Base-by-base conservation (phyloP, 2,888 invertebrate genomes). In the Hypercompe scribonia region DNA sequence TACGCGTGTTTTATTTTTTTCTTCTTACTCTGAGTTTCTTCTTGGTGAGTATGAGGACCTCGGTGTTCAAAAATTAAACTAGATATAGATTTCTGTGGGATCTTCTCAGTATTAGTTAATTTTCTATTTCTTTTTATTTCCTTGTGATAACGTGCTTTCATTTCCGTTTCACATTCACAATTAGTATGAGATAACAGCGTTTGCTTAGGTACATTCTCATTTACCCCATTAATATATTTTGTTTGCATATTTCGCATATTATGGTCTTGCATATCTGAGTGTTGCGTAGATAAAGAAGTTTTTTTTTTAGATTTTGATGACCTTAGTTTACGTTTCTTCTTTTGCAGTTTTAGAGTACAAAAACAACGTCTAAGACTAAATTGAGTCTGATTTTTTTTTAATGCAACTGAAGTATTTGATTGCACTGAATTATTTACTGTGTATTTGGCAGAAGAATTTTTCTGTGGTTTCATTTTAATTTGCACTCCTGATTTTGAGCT, bases 261-360 rank as follows among this genome's bases (percentile, higher is more conserved):
- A 46, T 15, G 34, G 5, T 33, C 63, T 50, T 2, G 39, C 5
- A 24, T 71, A 28, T 68, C 68, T 33, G 50, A 4, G 21, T 67
- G 65, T 69, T 61, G 68, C 33, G 13, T 31, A 28, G 68, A 15
- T 13, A 74, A 39, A 10, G 78, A 58, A 75, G 79, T 81, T 24
- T 78, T 75, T 66, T 76, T 78, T 66, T 74, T 81, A 5, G 81
- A 81, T n/a, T 28, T 73, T 1, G 65, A 54, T 33, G 65, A 64
- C 5, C 13, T 74, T 34, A 72, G 46, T 31, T 70, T 72, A 65
- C 68, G 74, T 61, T 74, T 80, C 69, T 78, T 81, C n/a, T 81
- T 81, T 39, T 81, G 61, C 65, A 89, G 73, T 78, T 87, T 86
- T 36, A 88, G 71, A 50, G 85, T 84, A 72, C 90, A 90, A 72